Percentiles rank a stretch among this genome's conserved stretches.
Conservation (phyloP, 2,888 invertebrate genomes). For the Erynnis tages region DNA sequence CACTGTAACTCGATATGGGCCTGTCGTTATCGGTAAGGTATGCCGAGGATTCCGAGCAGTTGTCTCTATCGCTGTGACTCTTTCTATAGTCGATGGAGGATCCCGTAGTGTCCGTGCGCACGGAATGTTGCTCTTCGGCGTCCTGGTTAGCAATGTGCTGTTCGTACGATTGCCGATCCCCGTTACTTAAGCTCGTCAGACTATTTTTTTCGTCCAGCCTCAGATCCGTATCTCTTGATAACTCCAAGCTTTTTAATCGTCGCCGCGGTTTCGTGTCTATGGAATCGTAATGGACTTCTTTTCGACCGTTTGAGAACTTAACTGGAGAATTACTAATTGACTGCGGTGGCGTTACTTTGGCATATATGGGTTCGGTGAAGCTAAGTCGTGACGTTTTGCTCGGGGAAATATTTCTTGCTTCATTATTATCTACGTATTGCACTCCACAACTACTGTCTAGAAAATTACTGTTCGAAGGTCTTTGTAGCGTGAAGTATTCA, state of each 20-base stretch:
- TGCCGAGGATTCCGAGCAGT: slow-evolving; percentile 77
- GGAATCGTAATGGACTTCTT: slow-evolving; percentile 73
- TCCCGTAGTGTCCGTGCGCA: slow-evolving; percentile 67
- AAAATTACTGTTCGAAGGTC: slow-evolving; percentile 67
- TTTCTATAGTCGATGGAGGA: slow-evolving; percentile 71
- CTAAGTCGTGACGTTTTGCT: slow-evolving; percentile 62
- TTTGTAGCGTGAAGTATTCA: slow-evolving; percentile 75
- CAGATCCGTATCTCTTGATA: slow-evolving; percentile 55
- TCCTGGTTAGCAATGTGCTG: slow-evolving; percentile 64
- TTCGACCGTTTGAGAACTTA: slow-evolving; percentile 55
- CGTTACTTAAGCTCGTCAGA: slow-evolving; percentile 62
- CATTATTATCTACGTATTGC: slow-evolving; percentile 59
- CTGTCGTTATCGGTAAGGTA: slow-evolving; percentile 76
- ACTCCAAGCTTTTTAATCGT: slow-evolving; percentile 70
- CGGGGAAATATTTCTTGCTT: slow-evolving; percentile 40
- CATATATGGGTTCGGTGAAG: slow-evolving; percentile 75
- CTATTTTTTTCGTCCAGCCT: slow-evolving; percentile 59
- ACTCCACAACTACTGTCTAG: slow-evolving; percentile 66
- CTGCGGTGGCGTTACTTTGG: slow-evolving; percentile 68
- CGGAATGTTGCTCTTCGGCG: slow-evolving; percentile 71
- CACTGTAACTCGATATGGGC: slow-evolving; percentile 76
- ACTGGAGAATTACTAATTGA: slow-evolving; percentile 65
- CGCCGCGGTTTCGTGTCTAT: slow-evolving; percentile 74
- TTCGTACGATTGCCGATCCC: slow-evolving; percentile 64
- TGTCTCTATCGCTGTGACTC: slow-evolving; percentile 75